These are phyloP conservation scores for Lapara coniferarum DNA, from an alignment of 2,888 invertebrate species.

Conservation along the genomic window DNA sequence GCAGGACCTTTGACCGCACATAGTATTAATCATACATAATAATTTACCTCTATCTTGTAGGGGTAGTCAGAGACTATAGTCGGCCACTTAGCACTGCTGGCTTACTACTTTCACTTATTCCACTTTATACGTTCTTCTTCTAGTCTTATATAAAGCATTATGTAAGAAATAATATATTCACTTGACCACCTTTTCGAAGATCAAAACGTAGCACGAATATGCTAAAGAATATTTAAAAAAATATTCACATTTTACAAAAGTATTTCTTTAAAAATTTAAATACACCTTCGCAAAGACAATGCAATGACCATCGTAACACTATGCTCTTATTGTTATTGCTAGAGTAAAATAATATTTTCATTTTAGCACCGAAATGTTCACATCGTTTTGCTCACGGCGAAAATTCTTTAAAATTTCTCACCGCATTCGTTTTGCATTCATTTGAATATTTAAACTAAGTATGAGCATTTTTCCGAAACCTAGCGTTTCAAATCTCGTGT, in stretches of 20 bases:
- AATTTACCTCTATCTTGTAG: too few species aligned
- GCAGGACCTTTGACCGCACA: too few species aligned
- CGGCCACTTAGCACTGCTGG: too few species aligned
- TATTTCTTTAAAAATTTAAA: neutral
- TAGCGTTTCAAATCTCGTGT: neutral
- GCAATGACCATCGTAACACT: neutral
- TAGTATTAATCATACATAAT: too few species aligned
- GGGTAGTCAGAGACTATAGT: too few species aligned
- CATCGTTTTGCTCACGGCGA: conserved; percentile 11
- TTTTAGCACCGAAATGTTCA: conserved; percentile 13
- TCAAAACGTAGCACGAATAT: neutral
- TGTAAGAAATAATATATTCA: too few species aligned
- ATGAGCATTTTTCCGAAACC: conserved; percentile 4
- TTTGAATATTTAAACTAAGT: conserved; percentile 5
- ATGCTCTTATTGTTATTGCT: conserved; percentile 6
- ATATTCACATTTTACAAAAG: neutral
- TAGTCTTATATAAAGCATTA: too few species aligned
- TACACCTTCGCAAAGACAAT: neutral
- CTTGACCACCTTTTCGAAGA: too few species aligned
- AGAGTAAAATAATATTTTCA: conserved; percentile 12
- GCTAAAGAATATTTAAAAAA: neutral
- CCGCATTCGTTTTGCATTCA: conserved; percentile 10
- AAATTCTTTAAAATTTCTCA: conserved; percentile 8
- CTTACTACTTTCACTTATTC: too few species aligned
- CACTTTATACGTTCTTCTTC: too few species aligned